A percentile compares a stretch with the other conserved stretches of the same genome.
Evolutionary conservation across 2,113 vertebrate species (phyloP).

Genomic region (Upupa epops): DNA sequence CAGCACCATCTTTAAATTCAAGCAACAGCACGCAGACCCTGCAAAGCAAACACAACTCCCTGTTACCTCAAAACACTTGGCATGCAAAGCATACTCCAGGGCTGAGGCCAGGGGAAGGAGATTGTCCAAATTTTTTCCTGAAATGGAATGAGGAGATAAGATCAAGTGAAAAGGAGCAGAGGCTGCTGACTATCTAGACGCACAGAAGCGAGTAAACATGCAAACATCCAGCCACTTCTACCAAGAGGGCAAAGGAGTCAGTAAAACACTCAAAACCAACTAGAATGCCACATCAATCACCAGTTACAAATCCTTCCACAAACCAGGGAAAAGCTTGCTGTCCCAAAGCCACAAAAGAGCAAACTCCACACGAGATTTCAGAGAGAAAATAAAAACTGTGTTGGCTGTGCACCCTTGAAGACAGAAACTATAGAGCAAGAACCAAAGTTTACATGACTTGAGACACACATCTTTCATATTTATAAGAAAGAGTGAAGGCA

Average conservation of each 20-base stretch:
- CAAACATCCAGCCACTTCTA: neutral
- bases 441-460: neutral
- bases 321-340: neutral
- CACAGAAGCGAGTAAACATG: neutral
- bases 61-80: neutral
- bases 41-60: neutral
- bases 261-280: neutral
- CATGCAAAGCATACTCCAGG: neutral
- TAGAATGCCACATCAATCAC: neutral
- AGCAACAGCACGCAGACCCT: neutral
- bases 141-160: constrained; percentile 24
- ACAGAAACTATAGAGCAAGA: neutral
- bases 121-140: neutral
- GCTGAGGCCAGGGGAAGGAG: neutral
- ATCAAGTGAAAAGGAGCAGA: constrained; percentile 2
- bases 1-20: neutral
- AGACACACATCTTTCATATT: neutral
- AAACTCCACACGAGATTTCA: neutral
- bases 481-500: neutral
- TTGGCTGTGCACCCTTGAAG: neutral
- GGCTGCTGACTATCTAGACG: neutral
- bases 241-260: neutral
- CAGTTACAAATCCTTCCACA: neutral
- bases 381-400: neutral
- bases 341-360: neutral